Evolutionary conservation across 1,140 invertebrate species (phyloP), one percentile per base, ranked within the genome.

Genomic region (Drosophila lini): DNA sequence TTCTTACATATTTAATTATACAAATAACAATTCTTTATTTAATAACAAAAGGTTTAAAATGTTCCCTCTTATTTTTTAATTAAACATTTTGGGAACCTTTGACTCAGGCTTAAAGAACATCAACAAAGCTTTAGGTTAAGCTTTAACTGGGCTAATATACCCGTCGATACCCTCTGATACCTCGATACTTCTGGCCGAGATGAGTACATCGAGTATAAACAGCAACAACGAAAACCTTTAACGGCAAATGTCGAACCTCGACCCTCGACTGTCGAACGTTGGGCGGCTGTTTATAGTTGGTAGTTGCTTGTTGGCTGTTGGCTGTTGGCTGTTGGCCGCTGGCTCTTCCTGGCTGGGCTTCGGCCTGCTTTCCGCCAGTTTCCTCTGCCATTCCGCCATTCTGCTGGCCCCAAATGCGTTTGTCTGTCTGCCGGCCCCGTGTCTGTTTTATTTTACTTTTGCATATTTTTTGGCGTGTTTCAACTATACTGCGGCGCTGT

Each of bases 381-480:
- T 13, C 48, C 28, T 34, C 38, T 77, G 58, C 38, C 56, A 56
- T 19, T 62, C 74, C 64, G 73, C 79, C 73, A 47, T 25, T 40
- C 53, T 25, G 56, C 53, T 56, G 56, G 68, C 60, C 63, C 74
- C 76, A 81, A 86, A 82, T 88, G 82, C 83, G 80, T 88, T 60
- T 78, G 61, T 76, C 73, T 59, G 60, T 45, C 34, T 55, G 19
- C 13, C 41, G 28, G 32, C 48, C 25, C 9, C 48, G 9, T 56
- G 76, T 78, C 84, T 89, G 85, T 89, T 89, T 89, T 89, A 89
- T 89, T 89, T 89, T 89, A 84, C 84, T 90, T 88, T 89, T 90
- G 84, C 84, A 89, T 89, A 89, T 89, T 89, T 89, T 89, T 89
- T 89, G 85, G 84, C 84, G 84, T 89, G 81, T 89, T 89, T 89